Base-by-base conservation (phyloP, 2,797 vertebrate genomes). In the Loriculus beryllinus region DNA sequence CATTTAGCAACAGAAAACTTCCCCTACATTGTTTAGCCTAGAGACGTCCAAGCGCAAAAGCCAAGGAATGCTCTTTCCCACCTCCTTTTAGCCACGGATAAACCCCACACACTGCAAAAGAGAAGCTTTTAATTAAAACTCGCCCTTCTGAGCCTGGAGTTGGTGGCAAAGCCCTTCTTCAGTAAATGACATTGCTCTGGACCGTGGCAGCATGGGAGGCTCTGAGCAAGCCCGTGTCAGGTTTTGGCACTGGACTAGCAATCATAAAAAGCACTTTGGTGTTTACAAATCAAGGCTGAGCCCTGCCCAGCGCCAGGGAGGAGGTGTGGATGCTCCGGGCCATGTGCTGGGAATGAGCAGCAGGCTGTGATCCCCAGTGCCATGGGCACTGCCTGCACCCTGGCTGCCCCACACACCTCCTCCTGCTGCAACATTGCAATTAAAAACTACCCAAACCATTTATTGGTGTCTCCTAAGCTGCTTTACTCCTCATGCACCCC, bases 1-100 rank as follows among this genome's bases (percentile, higher is more conserved):
- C 60, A 69, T 94, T 92, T 71, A 74, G 81, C 80, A 84, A 92
- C 67, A 94, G 86, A 64, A 85, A 96, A 91, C 65, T 90, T 90
- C 86, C 77, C 62, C 74, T 69, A 21, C 43, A n/a, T 77, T 91
- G 45, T 90, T 94, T 93, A 90, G 82, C 80, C 47, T 83, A 49
- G 83, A 91, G 70, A 92, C 11, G 1, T 80, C 87, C 68, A 92
- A 92, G 87, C 13, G 20, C 59, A 54, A 95, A 92, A 95, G 81
- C 83, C 94, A 88, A 95, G 64, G 85, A 92, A 82, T 9, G 19
- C 29, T 90, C 59, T 72, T 85, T 54, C 21, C 68, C 64, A 45
- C 18, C 64, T 89, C 82, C 54, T 79, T 81, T 65, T 42, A 89
- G 65, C 59, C 71, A 45, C 0, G 2, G 70, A 82, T 52, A 84